Base-by-base conservation (phyloP, 2,797 vertebrate genomes). In the Microcaecilia unicolor region DNA sequence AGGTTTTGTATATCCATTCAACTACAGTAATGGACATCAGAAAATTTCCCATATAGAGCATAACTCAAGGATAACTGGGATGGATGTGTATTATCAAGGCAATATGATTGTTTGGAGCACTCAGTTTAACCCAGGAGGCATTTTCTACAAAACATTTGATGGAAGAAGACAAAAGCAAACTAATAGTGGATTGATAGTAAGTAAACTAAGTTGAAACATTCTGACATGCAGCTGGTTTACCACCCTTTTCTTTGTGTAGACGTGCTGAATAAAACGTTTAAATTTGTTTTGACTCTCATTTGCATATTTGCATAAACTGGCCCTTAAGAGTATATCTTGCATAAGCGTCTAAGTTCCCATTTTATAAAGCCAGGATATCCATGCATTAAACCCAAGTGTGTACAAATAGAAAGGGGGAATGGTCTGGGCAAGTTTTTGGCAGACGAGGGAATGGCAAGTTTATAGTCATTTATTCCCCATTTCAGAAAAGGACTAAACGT, bases 81-180 rank as follows among this genome's bases (percentile, higher is more conserved):
- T 98, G 91, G 95, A 97, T 67, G 78, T 84, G 34, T 85, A 97
- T 68, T 89, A 89, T 78, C 90, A 96, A 82, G 91, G 90, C 61
- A 83, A 96, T 66, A 95, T 90, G 84, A 89, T 99, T 75, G 86
- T 98, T 76, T 99, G 96, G 96, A 97, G 93, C 47, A 99, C 94
- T 58, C 93, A 98, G 16, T 97, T 98, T 83, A 98, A 99, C 74
- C 93, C 95, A 21, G 96, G 96, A 21, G 93, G 93, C 47, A 94
- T 99, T 78, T 99, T 97, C 85, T 98, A 92, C 81, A 95, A 86
- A 76, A 90, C 84, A 45, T 76, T 89, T 63, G 77, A 83, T 11
- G 83, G 85, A 56, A 86, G 80, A 83, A 88, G 84, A 72, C 89
- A 88, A 60, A 87, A 76, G 44, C 93, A 93, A 80, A 80, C 78